Conservation (phyloP, 2,797 vertebrate species). For the Lutjanus argentimaculatus region DNA sequence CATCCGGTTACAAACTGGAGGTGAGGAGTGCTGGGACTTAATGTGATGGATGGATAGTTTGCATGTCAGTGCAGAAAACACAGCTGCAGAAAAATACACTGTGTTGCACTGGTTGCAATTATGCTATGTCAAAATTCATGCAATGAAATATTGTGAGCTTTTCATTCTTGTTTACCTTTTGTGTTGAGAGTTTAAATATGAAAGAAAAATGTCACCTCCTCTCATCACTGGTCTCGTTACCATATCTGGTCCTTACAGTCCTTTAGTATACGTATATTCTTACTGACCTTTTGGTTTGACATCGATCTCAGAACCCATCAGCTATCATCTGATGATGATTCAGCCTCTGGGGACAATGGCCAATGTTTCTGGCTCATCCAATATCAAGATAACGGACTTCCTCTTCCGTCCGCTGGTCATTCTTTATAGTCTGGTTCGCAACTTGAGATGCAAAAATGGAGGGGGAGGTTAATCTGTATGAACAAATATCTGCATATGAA, state of each 20-base stretch:
- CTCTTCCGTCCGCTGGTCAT: no score
- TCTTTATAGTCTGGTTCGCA: no score
- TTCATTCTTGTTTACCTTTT: not conserved
- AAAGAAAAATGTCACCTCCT: not conserved
- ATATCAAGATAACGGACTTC: no score
- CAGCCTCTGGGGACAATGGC: no score
- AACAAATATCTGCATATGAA: no score
- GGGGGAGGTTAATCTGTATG: no score
- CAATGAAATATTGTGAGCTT: not conserved
- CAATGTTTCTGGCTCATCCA: no score
- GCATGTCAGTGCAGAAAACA: constrained; percentile 26
- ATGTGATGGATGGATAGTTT: constrained; percentile 34
- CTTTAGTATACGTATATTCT: not conserved
- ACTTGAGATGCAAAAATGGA: no score
- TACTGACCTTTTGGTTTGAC: not conserved
- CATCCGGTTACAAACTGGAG: constrained; percentile 51
- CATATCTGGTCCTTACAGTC: no score
- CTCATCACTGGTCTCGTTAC: not conserved
- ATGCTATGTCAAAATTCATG: not conserved
- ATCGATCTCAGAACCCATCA: no score
- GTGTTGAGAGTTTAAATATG: constrained; percentile 6
- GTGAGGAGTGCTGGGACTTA: constrained; percentile 39
- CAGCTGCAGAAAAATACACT: constrained; percentile 25
- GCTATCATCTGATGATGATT: no score
- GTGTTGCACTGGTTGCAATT: no score